A percentile compares a stretch with the other conserved stretches of the same genome.
Evolutionary conservation across 2,888 invertebrate genomes (phyloP).

Genomic region (Drosophila lutescens): DNA sequence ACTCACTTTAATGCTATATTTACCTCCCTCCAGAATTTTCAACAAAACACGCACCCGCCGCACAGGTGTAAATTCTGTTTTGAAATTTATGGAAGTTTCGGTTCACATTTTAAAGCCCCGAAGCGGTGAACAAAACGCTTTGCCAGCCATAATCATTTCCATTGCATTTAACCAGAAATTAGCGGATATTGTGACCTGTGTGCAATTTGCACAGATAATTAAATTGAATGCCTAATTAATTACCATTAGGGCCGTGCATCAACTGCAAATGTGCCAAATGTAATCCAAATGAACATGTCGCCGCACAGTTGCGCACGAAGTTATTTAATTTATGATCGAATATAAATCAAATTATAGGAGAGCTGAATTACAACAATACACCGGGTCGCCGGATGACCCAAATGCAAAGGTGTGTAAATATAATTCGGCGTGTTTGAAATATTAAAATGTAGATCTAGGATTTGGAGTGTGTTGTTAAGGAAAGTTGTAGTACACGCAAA

Average conservation of each 20-base stretch:
- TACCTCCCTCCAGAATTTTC: not conserved
- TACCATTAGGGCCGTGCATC: slow-evolving; percentile 42
- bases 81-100: slow-evolving; percentile 61
- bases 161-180: slow-evolving; percentile 65
- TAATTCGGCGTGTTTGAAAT: not conserved
- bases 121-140: not conserved
- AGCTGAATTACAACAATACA: slow-evolving; percentile 19
- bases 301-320: slow-evolving; percentile 11
- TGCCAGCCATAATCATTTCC: slow-evolving; percentile 33
- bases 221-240: slow-evolving; percentile 73
- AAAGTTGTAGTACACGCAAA: too few species aligned
- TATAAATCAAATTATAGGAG: slow-evolving; percentile 30
- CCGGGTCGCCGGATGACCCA: slow-evolving; percentile 6
- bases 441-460: not conserved
- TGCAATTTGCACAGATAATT: slow-evolving; percentile 51
- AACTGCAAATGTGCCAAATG: slow-evolving; percentile 32
- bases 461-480: too few species aligned
- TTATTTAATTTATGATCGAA: slow-evolving; percentile 40
- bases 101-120: slow-evolving; percentile 13
- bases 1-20: slow-evolving; percentile 17
- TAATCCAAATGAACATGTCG: slow-evolving; percentile 15
- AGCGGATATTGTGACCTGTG: slow-evolving; percentile 52
- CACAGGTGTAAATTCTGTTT: slow-evolving; percentile 71
- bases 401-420: slow-evolving; percentile 18
- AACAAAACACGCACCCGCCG: slow-evolving; percentile 1